Conservation (phyloP, 2,797 vertebrate genomes). For the Sebastes cheni region DNA sequence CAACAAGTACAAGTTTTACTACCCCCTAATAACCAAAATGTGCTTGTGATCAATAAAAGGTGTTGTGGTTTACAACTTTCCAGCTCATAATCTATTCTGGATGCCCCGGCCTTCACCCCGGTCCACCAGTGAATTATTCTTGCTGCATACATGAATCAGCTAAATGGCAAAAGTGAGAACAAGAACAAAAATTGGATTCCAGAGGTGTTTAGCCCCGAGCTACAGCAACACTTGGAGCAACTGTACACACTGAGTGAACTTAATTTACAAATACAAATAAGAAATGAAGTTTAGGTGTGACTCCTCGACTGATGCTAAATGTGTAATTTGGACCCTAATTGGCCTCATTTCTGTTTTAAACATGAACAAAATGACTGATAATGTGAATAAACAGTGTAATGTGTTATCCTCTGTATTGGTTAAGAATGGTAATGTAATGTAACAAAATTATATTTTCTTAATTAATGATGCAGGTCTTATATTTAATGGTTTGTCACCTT, state of each 20-base stretch:
- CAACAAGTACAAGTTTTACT: not conserved
- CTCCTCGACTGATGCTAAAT: not conserved
- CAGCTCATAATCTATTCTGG: constrained; percentile 4
- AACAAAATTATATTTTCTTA: not conserved
- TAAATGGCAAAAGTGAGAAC: not conserved
- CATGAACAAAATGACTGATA: not conserved
- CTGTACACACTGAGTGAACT: not conserved
- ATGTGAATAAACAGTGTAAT: not conserved
- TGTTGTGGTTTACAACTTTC: not conserved
- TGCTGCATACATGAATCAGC: not conserved
- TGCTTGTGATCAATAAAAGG: not conserved
- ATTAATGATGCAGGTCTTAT: not conserved
- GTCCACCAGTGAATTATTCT: not conserved
- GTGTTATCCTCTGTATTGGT: not conserved
- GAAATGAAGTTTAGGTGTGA: not conserved
- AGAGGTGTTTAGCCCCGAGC: not conserved
- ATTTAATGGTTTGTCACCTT: not conserved
- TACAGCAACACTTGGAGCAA: not conserved
- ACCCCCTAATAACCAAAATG: not conserved
- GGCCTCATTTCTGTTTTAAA: not conserved
- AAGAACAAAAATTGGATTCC: not conserved
- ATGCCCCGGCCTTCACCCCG: not conserved
- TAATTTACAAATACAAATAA: not conserved
- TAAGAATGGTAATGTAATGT: not conserved
- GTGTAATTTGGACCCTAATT: not conserved